Evolutionary conservation across 2,888 invertebrate genomes (phyloP), one percentile per base, ranked within the genome.

Genomic region (Sturmia bella): DNA sequence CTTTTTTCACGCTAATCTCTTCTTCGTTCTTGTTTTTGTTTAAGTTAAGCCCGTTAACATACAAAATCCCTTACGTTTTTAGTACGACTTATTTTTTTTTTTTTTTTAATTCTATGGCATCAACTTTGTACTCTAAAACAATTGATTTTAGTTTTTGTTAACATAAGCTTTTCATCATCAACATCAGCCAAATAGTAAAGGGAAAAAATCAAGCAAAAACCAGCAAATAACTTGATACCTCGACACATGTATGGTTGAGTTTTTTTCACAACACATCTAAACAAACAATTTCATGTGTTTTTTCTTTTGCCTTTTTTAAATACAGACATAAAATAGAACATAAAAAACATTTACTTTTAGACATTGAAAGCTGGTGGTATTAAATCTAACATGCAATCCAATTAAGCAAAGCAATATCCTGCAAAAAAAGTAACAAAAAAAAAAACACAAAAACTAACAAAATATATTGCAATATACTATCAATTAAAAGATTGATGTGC

Each of bases 381-480:
- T 81, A 77, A 81, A 77, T 64, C 77, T 81, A 81, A 81, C 81
- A 81, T 81, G 77, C 77, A 81, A 81, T 81, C 81, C 81, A 81
- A 81, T 81, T 81, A 81, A 81, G 74, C 64, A 80, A 50, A 64
- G 63, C 70, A 61, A 76, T 70, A 66, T 59, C 76, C 76, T 69
- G 50, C 56, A 50, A 11, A 4, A 52, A 43, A 24, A 27, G n/a
- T 13, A 50, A 24, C 0, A 4, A 48, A 39, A 39, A 48, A 56
- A 59, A 43, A 52, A 19, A 50, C 19, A 0, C 1, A 54, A 27
- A 37, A 64, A 69, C 15, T 17, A 54, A 61, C 52, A 69, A 64
- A 70, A 68, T 54, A 59, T 61, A 66, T 66, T 73, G 15, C 77
- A 63, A 57, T 77, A 69, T 69, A 70, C 64, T 81, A 77, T 81